Evolutionary conservation across 2,888 invertebrate species (phyloP).

Genomic region (Blomia tropicalis): DNA sequence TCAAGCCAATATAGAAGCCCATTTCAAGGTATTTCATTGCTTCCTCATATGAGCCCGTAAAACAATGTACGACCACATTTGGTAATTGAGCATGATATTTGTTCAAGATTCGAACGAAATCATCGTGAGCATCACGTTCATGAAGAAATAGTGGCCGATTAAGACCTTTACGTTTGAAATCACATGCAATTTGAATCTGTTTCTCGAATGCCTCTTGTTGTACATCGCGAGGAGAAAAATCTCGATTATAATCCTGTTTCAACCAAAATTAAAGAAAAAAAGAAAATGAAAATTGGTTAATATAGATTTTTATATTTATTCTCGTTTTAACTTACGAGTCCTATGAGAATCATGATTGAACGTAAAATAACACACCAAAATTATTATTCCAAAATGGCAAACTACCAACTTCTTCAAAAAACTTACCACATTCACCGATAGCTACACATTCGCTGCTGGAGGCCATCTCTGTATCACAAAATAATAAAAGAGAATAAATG

Average conservation of each 20-base stretch:
- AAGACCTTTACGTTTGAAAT: slow-evolving; percentile 41
- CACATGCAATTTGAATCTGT: slow-evolving; percentile 60
- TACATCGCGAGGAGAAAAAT: slow-evolving; percentile 74
- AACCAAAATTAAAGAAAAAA: neutral
- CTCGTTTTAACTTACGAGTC: too few relatives aligned
- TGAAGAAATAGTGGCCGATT: slow-evolving; percentile 70
- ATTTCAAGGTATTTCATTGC: slow-evolving; percentile 63
- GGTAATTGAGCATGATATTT: slow-evolving; percentile 47
- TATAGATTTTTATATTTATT: too few relatives aligned
- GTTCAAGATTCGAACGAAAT: slow-evolving; percentile 56
- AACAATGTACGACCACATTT: slow-evolving; percentile 74
- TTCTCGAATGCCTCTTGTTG: slow-evolving; percentile 72
- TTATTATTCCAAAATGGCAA: too few relatives aligned
- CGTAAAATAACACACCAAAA: too few relatives aligned
- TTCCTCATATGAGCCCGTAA: slow-evolving; percentile 71
- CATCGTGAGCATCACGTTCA: slow-evolving; percentile 76
- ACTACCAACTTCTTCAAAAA: too few relatives aligned
- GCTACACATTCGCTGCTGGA: slow-evolving; percentile 76
- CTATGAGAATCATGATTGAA: too few relatives aligned
- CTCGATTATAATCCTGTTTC: slow-evolving; percentile 79
- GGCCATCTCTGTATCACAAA: slow-evolving; percentile 54
- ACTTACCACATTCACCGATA: slow-evolving; percentile 59
- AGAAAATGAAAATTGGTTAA: too few relatives aligned
- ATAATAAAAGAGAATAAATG: too few relatives aligned
- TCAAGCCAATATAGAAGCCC: slow-evolving; percentile 69